Percentiles rank a stretch among this genome's conserved stretches.
Evolutionary conservation across 2,888 invertebrate genomes (phyloP).

Genomic region (Drosophila maculinotata): DNA sequence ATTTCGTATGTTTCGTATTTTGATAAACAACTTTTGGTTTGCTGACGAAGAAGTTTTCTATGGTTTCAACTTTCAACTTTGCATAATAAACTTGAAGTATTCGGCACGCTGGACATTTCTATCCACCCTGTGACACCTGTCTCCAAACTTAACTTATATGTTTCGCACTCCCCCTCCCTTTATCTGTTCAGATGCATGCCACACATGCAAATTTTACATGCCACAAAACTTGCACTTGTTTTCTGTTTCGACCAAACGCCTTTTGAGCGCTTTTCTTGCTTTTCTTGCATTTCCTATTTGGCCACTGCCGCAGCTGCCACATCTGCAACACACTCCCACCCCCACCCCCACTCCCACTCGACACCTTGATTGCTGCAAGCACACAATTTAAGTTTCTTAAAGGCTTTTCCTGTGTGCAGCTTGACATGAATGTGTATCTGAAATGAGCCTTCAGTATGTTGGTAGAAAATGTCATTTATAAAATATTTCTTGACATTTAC

Average conservation of each 20-base stretch:
- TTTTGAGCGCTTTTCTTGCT: slow-evolving; percentile 5
- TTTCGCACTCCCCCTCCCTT: neutral
- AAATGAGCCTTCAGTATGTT: neutral
- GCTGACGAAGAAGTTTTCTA: slow-evolving; percentile 30
- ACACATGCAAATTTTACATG: slow-evolving; percentile 23
- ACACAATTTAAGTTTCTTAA: slow-evolving; percentile 18
- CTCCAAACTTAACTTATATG: slow-evolving; percentile 18
- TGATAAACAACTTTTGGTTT: slow-evolving; percentile 2
- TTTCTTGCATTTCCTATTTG: neutral
- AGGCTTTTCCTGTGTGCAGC: slow-evolving; percentile 2
- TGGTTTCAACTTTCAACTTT: slow-evolving; percentile 3
- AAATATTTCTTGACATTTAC: too few relatives aligned
- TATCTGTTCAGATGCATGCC: neutral
- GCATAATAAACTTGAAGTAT: slow-evolving; percentile 3
- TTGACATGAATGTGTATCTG: neutral
- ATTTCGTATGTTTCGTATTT: neutral
- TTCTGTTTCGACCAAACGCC: slow-evolving; percentile 11
- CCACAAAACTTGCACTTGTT: slow-evolving; percentile 17
- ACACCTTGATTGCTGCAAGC: slow-evolving; percentile 4
- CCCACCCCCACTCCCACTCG: neutral
- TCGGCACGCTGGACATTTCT: slow-evolving; percentile 12
- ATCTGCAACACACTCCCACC: neutral
- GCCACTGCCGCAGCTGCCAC: slow-evolving; percentile 6
- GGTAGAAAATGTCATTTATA: neutral
- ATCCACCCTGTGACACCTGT: slow-evolving; percentile 33